Base-by-base conservation (phyloP, 2,888 invertebrate species). In the Pocota personata region DNA sequence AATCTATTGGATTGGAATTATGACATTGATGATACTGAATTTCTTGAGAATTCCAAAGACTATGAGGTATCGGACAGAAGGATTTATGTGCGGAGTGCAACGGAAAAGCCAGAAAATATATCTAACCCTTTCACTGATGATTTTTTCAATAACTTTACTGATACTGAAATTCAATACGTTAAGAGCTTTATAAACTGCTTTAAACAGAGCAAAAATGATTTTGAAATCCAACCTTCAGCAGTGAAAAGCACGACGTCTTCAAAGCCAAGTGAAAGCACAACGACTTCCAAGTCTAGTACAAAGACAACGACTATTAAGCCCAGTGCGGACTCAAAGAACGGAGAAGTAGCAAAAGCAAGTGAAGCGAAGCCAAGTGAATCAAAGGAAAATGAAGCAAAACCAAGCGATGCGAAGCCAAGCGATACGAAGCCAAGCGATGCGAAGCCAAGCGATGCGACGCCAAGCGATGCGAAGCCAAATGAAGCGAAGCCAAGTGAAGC, bases 141-240 rank as follows among this genome's bases (percentile, higher is more conserved):
- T 1, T 10, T 82, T 19, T 27, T 86, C 0, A 71, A 21, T 30
- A 55, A 82, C 48, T 67, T 75, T 5, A 57, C 52, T n/a, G 72
- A 64, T 16, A 16, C 40, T 10, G 86, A 86, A 7, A 35, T 76
- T 16, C 66, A 55, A 19, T 86, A 55, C 12, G 37, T 86, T 7
- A 82, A 72, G 32, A 82, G 46, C n/a, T 72, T 86, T 21, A 73
- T 86, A 6, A 62, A 82, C n/a, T 86, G 86, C 32, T 86, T 82
- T 12, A 86, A 77, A n/a, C 30, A 37, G 7, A 62, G 19, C 12
- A 77, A 62, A 35, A 12, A 60, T 0, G 16, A 37, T 30, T 72
- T 72, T 10, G 35, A 50, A 35, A 10, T 77, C 27, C 24, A 64
- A 27, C 24, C 43, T 0, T 2, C 27, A 10, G 0, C 19, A 14